A percentile compares a stretch with the other conserved stretches of the same genome.
Evolutionary conservation across 2,888 invertebrate genomes (phyloP).

Genomic region (Sesia apiformis): DNA sequence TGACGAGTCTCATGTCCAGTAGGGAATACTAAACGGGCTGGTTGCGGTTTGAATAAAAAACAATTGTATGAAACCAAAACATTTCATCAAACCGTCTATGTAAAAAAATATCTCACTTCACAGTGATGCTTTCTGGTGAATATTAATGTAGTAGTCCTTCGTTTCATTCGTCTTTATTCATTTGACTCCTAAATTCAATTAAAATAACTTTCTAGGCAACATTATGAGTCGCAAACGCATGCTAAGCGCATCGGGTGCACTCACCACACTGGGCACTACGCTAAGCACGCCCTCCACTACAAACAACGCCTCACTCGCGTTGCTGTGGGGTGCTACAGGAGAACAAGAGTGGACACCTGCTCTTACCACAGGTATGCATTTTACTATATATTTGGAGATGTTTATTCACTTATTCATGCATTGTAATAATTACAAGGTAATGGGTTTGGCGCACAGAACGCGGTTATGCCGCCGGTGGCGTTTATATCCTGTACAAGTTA

Average conservation of each 20-base stretch:
- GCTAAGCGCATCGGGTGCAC: conserved; percentile 51
- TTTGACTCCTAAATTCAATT: background rate
- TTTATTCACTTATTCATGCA: too few species aligned
- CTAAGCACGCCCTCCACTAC: conserved; percentile 46
- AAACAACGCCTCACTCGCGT: conserved; percentile 75
- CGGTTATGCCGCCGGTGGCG: too few species aligned
- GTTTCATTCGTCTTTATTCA: background rate
- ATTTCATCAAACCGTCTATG: too few species aligned
- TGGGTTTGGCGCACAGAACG: too few species aligned
- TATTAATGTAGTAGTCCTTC: background rate
- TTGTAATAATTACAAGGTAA: too few species aligned
- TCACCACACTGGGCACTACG: conserved; percentile 21
- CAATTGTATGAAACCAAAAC: background rate
- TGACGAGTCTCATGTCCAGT: too few species aligned
- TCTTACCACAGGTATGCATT: conserved; percentile 86
- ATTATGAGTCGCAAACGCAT: conserved; percentile 56
- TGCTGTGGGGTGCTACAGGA: conserved; percentile 95
- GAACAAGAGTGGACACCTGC: conserved; percentile 99
- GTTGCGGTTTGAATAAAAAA: background rate
- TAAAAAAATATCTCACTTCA: too few species aligned
- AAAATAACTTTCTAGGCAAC: conserved; percentile 34
- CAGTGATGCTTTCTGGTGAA: background rate
- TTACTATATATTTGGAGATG: background rate
- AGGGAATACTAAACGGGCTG: too few species aligned
- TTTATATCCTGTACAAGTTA: too few species aligned